These are phyloP conservation scores for Brachionus angularis DNA, from an alignment of 1,140 invertebrate species.

Conservation along the genomic window DNA sequence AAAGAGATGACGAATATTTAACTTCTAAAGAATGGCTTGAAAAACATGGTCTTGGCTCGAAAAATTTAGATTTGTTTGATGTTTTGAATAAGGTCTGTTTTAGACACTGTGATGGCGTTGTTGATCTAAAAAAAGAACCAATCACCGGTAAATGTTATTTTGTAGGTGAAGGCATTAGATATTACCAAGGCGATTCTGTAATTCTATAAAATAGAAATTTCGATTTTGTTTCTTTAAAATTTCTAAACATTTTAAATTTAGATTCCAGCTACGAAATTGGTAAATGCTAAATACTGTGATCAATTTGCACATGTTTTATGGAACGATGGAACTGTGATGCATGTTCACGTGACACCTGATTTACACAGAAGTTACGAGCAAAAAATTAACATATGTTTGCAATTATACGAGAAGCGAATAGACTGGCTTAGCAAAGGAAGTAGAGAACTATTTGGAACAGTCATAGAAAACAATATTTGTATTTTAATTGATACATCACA, in stretches of 20 bases:
- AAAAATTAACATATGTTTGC: slow-evolving; percentile 48
- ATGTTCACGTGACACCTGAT: slow-evolving; percentile 53
- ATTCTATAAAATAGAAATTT: too few species aligned
- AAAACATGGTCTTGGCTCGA: slow-evolving; percentile 52
- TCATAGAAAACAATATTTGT: slow-evolving; percentile 57
- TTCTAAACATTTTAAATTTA: slow-evolving; percentile 26
- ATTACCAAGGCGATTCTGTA: slow-evolving; percentile 27
- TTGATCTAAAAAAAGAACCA: slow-evolving; percentile 50
- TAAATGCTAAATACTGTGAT: slow-evolving; percentile 58
- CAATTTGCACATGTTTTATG: slow-evolving; percentile 55
- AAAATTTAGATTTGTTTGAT: slow-evolving; percentile 54
- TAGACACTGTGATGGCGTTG: slow-evolving; percentile 55
- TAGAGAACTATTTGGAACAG: slow-evolving; percentile 56
- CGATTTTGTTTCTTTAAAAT: background rate
- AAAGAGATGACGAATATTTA: slow-evolving; percentile 53
- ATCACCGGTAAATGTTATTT: background rate
- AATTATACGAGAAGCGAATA: slow-evolving; percentile 33
- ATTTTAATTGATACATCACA: slow-evolving; percentile 56
- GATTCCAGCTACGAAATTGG: slow-evolving; percentile 45
- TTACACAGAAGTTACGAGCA: slow-evolving; percentile 51
- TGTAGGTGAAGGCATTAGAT: background rate
- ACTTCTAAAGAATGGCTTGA: slow-evolving; percentile 55
- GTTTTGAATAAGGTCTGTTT: slow-evolving; percentile 55
- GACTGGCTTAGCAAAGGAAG: slow-evolving; percentile 57
- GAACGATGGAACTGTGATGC: slow-evolving; percentile 55